Conservation (phyloP, 2,797 vertebrate species). For the Macropus fuliginosus region DNA sequence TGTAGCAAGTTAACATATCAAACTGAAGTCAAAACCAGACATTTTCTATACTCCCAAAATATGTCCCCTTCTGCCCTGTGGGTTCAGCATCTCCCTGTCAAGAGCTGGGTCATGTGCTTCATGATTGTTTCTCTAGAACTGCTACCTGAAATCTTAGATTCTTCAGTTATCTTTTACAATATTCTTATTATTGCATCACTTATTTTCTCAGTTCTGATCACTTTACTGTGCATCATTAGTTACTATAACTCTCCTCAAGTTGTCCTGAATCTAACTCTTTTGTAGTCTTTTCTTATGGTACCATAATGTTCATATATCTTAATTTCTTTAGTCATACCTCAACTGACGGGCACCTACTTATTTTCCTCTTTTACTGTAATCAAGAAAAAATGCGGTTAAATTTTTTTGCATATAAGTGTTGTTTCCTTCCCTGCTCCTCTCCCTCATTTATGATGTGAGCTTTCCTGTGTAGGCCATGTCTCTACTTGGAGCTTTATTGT, state of each 20-base stretch:
- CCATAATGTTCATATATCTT: neutral
- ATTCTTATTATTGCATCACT: neutral
- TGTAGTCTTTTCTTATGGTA: neutral
- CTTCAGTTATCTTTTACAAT: neutral
- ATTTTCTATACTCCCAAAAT: neutral
- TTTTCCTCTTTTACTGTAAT: neutral
- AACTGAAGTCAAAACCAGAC: neutral
- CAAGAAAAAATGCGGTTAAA: too few relatives aligned
- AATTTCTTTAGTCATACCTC: neutral
- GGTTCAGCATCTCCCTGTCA: neutral
- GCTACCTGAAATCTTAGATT: neutral
- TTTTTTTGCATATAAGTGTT: too few relatives aligned
- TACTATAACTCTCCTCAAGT: neutral
- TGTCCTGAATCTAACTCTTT: neutral
- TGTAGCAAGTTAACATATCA: neutral
- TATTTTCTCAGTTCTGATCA: neutral
- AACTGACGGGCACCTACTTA: neutral
- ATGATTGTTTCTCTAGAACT: neutral
- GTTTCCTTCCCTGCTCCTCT: too few relatives aligned
- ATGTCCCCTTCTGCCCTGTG: neutral
- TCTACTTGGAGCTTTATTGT: too few relatives aligned
- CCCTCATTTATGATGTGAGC: too few relatives aligned
- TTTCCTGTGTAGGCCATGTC: too few relatives aligned
- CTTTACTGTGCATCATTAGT: neutral
- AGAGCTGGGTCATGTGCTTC: neutral